Evolutionary conservation across 2,797 vertebrate species (phyloP), one percentile per base, ranked within the genome.

Genomic region (Chaenodraco wilsoni): DNA sequence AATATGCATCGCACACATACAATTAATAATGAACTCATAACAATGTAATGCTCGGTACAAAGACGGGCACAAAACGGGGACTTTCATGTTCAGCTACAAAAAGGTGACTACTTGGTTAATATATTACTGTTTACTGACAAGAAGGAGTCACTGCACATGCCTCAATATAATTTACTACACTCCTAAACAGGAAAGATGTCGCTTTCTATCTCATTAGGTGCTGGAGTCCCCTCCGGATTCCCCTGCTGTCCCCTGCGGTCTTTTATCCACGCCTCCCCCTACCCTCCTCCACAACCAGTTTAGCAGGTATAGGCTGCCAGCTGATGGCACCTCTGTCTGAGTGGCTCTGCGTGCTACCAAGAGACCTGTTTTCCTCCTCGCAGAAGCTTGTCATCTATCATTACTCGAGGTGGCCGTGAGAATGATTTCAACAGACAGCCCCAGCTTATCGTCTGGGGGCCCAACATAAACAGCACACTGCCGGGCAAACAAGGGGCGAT

Each of bases 311-410:
- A 56, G 69, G 72, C 79, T 54, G 74, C 64, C 66, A 48, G 81
- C 49, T 61, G 85, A 86, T 75, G 82, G 79, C 75, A 81, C 81
- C 84, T 80, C 76, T 48, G 76, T 79, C 81, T 81, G 84, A 85
- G 76, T 17, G 46, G 55, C 77, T 71, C 65, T 49, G 83, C 57
- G 23, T 67, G 84, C 67, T 33, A 81, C 79, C 61, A 23, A 70
- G 84, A 78, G 82, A 81, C 70, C 57, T 9, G 81, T 83, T 86
- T 88, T 87, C 76, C 76, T 84, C 79, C 68, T 67, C 21, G 59
- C 82, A 58, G 84, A 84, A 83, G 80, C 88, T 81, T 88, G 89
- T 90, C 91, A 90, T 91, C 87, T 50, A 89, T 91, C 89, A 90
- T 93, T 91, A 90, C 76, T 55, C 1, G 37, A 82, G 58, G 79